A percentile compares a stretch with the other conserved stretches of the same genome.
These are phyloP conservation scores for Struthidea cinerea DNA, from an alignment of 2,113 vertebrate species.

Conservation along the genomic window DNA sequence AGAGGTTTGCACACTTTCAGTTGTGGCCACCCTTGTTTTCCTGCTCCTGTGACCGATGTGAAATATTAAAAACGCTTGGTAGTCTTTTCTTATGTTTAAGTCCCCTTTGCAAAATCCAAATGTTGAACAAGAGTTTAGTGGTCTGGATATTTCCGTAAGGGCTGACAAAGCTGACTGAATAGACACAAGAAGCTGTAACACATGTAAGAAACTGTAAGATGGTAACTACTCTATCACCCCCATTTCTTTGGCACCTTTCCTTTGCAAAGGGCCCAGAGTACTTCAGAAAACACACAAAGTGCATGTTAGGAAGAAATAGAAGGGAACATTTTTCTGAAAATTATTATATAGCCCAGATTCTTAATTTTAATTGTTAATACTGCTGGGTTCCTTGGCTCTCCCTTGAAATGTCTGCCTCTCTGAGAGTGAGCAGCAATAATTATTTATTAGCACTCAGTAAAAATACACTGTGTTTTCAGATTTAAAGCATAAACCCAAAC, in stretches of 20 bases:
- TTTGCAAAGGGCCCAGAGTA: neutral
- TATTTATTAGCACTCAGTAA: neutral
- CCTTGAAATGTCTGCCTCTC: neutral
- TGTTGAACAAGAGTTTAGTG: neutral
- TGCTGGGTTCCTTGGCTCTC: neutral
- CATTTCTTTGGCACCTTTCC: neutral
- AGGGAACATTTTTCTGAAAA: neutral
- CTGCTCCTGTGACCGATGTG: neutral
- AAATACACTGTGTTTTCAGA: neutral
- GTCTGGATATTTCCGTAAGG: neutral
- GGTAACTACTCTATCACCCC: neutral
- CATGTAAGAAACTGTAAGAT: neutral
- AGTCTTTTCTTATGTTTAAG: neutral
- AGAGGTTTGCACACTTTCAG: neutral
- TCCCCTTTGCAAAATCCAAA: neutral
- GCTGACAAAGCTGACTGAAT: neutral
- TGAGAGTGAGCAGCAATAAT: neutral
- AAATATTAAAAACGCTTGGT: neutral
- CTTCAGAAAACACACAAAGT: neutral
- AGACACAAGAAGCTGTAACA: neutral
- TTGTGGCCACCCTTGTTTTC: neutral
- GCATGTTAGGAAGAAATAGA: neutral
- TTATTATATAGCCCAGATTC: neutral
- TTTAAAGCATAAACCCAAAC: neutral
- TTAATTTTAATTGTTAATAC: neutral